phyloP scores from a whole-genome alignment of 2,888 invertebrate genomes.

The Sclerodermus sp. region DNA sequence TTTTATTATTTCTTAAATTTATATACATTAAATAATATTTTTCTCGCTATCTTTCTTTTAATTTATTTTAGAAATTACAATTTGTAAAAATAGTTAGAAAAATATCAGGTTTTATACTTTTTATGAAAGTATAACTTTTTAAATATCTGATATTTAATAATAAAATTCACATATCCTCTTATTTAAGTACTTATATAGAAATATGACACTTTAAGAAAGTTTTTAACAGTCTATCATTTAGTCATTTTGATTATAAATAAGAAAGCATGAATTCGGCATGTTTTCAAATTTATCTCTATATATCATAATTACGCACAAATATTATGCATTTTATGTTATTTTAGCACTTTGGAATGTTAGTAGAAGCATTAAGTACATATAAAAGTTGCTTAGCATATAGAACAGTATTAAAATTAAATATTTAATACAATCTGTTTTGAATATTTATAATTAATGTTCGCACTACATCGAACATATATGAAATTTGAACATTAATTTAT shows the following conservation, averaged over 20 bases:
- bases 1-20: no score
- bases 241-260: background rate
- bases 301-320: background rate
- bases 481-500: no score
- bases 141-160: background rate
- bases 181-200: background rate
- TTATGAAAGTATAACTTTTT: no score
- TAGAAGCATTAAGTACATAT: background rate
- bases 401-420: no score
- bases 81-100: no score
- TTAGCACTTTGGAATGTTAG: conserved; percentile 1
- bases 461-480: no score
- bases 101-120: no score
- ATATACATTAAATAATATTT: no score
- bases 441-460: no score
- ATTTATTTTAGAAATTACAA: no score
- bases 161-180: background rate
- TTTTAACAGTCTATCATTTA: background rate
- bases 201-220: background rate
- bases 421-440: no score
- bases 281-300: background rate
- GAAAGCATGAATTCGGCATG: background rate
- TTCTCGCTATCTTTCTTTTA: no score
- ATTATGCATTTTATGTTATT: background rate
- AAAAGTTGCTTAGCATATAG: background rate